A percentile compares a stretch with the other conserved stretches of the same genome.
Evolutionary conservation across 2,797 vertebrate genomes (phyloP).

Genomic region (Tokudaia tokunoshimensis): DNA sequence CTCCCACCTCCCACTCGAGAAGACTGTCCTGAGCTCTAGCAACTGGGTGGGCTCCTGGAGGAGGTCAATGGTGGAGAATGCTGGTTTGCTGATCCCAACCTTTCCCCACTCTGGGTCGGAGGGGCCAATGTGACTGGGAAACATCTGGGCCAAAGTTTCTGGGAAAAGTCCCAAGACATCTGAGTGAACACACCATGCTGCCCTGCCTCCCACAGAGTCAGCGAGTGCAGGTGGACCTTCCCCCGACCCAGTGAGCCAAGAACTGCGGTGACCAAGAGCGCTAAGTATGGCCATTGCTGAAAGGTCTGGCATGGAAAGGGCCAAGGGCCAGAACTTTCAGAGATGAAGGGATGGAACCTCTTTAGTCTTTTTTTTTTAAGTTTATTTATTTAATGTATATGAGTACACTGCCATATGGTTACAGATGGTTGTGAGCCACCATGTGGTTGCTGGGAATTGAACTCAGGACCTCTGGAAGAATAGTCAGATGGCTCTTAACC

Average conservation of each 20-base stretch:
- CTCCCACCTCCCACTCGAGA: background rate
- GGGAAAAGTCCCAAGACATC: conserved; percentile 50
- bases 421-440: too few relatives aligned
- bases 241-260: background rate
- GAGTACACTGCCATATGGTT: too few relatives aligned
- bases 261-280: conserved; percentile 6
- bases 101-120: conserved; percentile 18
- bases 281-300: background rate
- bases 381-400: too few relatives aligned
- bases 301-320: background rate
- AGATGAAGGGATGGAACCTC: background rate
- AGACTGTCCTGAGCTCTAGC: background rate
- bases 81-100: conserved; percentile 27
- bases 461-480: too few relatives aligned
- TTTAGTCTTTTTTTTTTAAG: background rate
- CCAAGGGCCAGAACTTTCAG: background rate
- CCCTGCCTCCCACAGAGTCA: conserved; percentile 32
- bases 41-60: background rate
- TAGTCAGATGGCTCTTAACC: too few relatives aligned
- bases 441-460: too few relatives aligned
- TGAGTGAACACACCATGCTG: background rate
- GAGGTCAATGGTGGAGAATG: background rate
- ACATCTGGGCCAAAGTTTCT: conserved; percentile 56
- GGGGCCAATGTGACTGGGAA: conserved; percentile 44
- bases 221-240: conserved; percentile 70